Conservation (phyloP, 92 coral and sea anemone species). For the Epizoanthus scotinus region DNA sequence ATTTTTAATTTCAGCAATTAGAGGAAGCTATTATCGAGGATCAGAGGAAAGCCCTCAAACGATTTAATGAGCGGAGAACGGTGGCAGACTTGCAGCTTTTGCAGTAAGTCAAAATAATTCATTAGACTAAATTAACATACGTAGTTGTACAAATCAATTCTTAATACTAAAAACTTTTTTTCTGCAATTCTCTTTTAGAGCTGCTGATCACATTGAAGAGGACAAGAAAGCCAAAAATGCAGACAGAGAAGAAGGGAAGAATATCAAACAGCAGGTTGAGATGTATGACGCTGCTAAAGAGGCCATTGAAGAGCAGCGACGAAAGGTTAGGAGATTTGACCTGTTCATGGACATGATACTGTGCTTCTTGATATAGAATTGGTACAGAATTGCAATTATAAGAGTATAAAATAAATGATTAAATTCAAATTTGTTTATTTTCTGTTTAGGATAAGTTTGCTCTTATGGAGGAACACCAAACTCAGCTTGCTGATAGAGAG, state of each 20-base stretch:
- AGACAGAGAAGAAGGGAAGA: slow-evolving; percentile 78
- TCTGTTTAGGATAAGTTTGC: slow-evolving; percentile 73
- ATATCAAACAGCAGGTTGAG: slow-evolving; percentile 86
- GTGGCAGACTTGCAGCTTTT: slow-evolving; percentile 84
- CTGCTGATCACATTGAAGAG: slow-evolving; percentile 73
- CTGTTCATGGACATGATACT: no score
- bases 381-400: background rate
- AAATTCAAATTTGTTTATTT: background rate
- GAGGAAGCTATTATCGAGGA: slow-evolving; percentile 93
- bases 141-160: background rate
- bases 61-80: slow-evolving; percentile 77
- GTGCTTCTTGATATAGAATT: background rate
- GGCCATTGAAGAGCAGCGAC: slow-evolving; percentile 82
- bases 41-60: slow-evolving; percentile 81
- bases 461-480: slow-evolving; percentile 86
- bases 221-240: slow-evolving; percentile 50
- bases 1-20: slow-evolving; percentile 69
- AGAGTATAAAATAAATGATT: no score
- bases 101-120: slow-evolving; percentile 65
- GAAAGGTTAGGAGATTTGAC: slow-evolving; percentile 62
- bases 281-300: slow-evolving; percentile 87
- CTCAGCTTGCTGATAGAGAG: slow-evolving; percentile 71
- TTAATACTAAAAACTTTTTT: background rate
- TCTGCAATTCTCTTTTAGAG: slow-evolving; percentile 33
- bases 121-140: background rate